Base-by-base conservation (phyloP, 1,140 invertebrate genomes). In the Tigriopus japonicus region DNA sequence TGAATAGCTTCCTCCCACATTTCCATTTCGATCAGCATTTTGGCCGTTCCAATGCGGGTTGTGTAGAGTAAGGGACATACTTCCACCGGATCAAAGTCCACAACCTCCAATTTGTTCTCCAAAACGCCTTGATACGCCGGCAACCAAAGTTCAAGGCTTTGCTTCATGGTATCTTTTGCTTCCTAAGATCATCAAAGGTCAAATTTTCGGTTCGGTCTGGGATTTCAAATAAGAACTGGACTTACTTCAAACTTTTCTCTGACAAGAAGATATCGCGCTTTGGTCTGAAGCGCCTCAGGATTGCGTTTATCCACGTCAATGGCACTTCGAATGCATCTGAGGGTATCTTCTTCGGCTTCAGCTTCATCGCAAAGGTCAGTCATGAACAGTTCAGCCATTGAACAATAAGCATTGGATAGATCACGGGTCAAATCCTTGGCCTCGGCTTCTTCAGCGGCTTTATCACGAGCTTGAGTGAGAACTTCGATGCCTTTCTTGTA, bases 381-480 rank as follows among this genome's bases (percentile, higher is more conserved):
- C 67, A 74, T 71, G 62, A 72, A 75, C 13, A 75, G 66, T 65
- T 75, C 74, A 35, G 73, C 71, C 24, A 75, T 65, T 10, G 73
- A 68, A 59, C 71, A 71, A 63, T 71, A 71, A 1, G 73, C 74
- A 62, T 67, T 68, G 13, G 73, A 73, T 14, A 75, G 66, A 49
- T 70, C 69, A 55, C 65, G 67, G 21, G 51, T 58, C 13, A 41
- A 14, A 15, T 60, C 58, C 19, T 64, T 23, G 12, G 12, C 15
- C 28, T 43, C 28, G 10, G 41, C 62, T 23, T 60, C 59, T n/a
- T 54, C 23, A 53, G 15, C 66, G 63, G n/a, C 43, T 67, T 61
- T 63, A 1, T 62, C 62, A 23, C 62, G 24, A 5, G 52, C 17
- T 14, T 45, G 28, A 66, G 13, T 52, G 10, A 74, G 69, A 1